Base-by-base conservation (phyloP, 2,888 invertebrate genomes). In the Rhimphoctona megacephalus region DNA sequence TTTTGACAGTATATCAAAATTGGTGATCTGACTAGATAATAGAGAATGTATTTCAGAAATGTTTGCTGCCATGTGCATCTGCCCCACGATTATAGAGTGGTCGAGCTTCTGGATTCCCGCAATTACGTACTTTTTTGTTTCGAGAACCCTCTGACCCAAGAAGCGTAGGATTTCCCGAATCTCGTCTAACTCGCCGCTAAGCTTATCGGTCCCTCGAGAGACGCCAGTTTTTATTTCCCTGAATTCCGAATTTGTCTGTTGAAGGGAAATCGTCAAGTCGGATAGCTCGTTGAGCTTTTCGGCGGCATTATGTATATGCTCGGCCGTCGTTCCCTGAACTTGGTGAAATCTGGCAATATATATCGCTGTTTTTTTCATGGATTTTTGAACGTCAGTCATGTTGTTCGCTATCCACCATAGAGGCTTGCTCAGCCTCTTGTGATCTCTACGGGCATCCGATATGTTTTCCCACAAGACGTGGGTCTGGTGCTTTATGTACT, bases 371-470 rank as follows among this genome's bases (percentile, higher is more conserved):
- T 22, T 76, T 14, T 52, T 57, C 8, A 85, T 19, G 14, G 17
- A 52, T 4, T 69, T 6, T 0, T 73, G 11, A 0, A 74, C 36
- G 1, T 36, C 14, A 5, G 86, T 83, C 0, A 86, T 69, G 73
- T 86, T 86, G 9, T 72, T 72, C 8, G 81, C 19, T 9, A 86
- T 81, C 77, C 70, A 57, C 73, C 61, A 74, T 0, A 83, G 36
- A 0, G 64, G 54, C 64, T 43, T 57, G 57, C 46, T 79, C 54
- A 87, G 66, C 4, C 74, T 54, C 7, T 80, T 85, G 33, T 85
- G 85, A 67, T 87, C 85, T 17, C 70, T 76, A 5, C 85, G 78
- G 2, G 85, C 67, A 9, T 85, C 82, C n/a, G 87, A 81, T 2
- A 85, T 66, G 61, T 85, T 87, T 57, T 82, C 54, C 85, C 81